A percentile compares a stretch with the other conserved stretches of the same genome.
phyloP scores from a whole-genome alignment of 1,140 invertebrate genomes.

The Centruroides sculpturatus region DNA sequence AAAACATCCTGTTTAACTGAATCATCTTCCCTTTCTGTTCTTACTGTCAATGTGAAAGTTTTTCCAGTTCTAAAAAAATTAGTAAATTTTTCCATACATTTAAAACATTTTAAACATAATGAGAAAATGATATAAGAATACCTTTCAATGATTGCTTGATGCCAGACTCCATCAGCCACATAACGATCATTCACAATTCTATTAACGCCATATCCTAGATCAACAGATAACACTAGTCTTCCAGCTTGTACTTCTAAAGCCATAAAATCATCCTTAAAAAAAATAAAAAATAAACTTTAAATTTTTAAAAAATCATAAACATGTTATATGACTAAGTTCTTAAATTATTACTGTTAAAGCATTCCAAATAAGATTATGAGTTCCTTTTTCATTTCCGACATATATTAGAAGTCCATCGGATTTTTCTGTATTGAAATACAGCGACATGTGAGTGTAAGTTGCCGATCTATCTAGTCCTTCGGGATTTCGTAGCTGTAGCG shows the following conservation, averaged over 20 bases:
- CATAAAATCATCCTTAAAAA: slow-evolving; percentile 71
- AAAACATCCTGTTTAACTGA: slow-evolving; percentile 42
- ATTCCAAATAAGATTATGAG: slow-evolving; percentile 34
- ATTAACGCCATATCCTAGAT: slow-evolving; percentile 71
- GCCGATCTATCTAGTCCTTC: slow-evolving; percentile 61
- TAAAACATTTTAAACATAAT: no score
- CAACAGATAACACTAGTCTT: slow-evolving; percentile 66
- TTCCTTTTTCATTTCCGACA: slow-evolving; percentile 69
- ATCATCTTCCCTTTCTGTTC: slow-evolving; percentile 46
- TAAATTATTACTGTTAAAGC: slow-evolving; percentile 5
- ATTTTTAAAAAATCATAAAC: no score
- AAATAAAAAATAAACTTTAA: neutral
- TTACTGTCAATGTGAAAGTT: slow-evolving; percentile 46
- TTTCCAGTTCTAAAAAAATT: slow-evolving; percentile 59
- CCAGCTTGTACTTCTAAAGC: slow-evolving; percentile 78
- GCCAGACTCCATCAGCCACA: slow-evolving; percentile 60
- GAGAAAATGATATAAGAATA: slow-evolving; percentile 24
- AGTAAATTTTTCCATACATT: no score
- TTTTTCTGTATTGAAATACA: slow-evolving; percentile 65
- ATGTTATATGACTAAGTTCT: neutral
- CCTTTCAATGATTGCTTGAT: slow-evolving; percentile 76
- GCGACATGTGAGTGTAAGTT: slow-evolving; percentile 67
- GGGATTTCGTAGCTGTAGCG: slow-evolving; percentile 70
- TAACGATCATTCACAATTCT: slow-evolving; percentile 49
- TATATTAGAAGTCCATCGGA: slow-evolving; percentile 72